Percentiles rank a stretch among this genome's conserved stretches.
phyloP scores from a whole-genome alignment of 2,888 invertebrate genomes.

The Glyphotaelius pellucidus region DNA sequence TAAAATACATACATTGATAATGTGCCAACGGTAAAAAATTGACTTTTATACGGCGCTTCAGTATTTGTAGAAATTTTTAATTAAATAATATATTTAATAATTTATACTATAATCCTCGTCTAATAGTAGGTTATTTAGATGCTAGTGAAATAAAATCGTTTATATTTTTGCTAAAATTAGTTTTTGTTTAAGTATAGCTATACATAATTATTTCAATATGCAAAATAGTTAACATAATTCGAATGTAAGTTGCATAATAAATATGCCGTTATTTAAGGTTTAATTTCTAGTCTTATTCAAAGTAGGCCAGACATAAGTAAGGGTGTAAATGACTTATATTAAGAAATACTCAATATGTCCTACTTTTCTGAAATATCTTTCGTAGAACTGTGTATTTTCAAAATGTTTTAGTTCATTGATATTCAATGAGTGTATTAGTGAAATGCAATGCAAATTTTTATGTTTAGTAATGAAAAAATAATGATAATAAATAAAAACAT shows the following conservation, averaged over 20 bases:
- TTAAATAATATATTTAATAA: not conserved
- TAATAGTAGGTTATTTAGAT: not conserved
- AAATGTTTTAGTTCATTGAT: slow-evolving; percentile 55
- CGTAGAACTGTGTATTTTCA: not conserved
- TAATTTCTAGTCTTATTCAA: not conserved
- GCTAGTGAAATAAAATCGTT: not conserved
- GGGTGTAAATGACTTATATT: slow-evolving; percentile 23
- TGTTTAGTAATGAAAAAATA: not conserved
- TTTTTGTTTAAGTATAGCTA: not conserved
- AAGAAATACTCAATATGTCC: slow-evolving; percentile 13
- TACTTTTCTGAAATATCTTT: not conserved
- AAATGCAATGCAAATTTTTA: slow-evolving; percentile 52
- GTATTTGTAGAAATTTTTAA: not conserved
- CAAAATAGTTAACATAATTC: not conserved
- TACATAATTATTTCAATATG: not conserved
- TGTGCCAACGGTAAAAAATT: not conserved
- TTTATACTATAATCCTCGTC: not conserved
- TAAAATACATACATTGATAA: not conserved
- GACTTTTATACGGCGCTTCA: not conserved
- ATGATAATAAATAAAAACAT: not conserved
- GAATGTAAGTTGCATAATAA: not conserved
- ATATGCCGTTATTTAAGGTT: not conserved
- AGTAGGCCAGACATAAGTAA: not conserved
- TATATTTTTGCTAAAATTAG: not conserved
- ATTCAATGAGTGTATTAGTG: slow-evolving; percentile 64